Evolutionary conservation across 2,113 vertebrate species (phyloP), one percentile per base, ranked within the genome.

Genomic region (Lipophrys pholis): DNA sequence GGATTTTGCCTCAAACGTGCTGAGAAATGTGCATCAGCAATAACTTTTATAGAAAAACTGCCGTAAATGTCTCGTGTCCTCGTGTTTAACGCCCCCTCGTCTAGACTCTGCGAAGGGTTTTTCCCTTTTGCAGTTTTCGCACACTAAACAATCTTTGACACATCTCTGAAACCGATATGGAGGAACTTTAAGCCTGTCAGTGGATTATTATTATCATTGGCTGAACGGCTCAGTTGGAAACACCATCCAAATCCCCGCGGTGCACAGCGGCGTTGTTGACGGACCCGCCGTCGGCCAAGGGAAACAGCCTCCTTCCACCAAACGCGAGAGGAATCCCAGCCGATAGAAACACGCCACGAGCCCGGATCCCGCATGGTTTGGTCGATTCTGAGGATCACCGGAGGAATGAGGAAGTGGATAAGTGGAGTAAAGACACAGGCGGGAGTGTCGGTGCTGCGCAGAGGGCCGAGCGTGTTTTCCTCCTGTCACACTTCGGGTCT

Each of bases 231-330:
- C 66, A 3, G 67, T 38, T 73, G 71, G 82, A 87, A 84, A 84
- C n/a, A 14, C 57, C 54, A 51, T 74, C 80, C 69, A 74, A 82
- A 62, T 81, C 78, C 66, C 80, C 14, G 12, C 81, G 61, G 84
- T 45, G 74, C 80, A 66, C 81, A 81, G 84, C 81, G 15, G 69
- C 69, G 77, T 84, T 90, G 84, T 88, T 90, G 86, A 89, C 88
- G 80, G 83, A 82, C 76, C 83, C 76, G 75, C 85, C 76, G 76
- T 75, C 82, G 75, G 87, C 85, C 87, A 91, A 89, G 75, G 71
- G 73, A 87, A 89, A 88, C 85, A 87, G 71, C 54, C 87, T 85
- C 84, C 21, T 80, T 87, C 64, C 67, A 62, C 74, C 69, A 89
- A 89, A 90, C 84, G 81, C 58, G 71, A 70, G 56, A 57, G 87